These are phyloP conservation scores for Drosophila pseudotalamancana DNA, from an alignment of 2,888 invertebrate genomes.

Conservation along the genomic window DNA sequence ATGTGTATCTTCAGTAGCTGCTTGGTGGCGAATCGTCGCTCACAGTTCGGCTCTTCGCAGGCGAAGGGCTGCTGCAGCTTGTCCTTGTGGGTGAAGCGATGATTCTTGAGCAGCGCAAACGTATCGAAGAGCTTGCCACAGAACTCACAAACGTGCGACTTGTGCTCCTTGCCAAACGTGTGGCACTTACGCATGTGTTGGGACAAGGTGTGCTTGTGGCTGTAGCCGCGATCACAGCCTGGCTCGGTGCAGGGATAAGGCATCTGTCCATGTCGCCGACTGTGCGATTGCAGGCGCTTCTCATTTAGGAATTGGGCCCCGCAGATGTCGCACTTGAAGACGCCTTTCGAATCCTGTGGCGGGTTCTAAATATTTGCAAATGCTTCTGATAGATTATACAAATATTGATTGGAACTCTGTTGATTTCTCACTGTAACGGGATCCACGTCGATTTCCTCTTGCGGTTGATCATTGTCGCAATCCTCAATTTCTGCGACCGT, in stretches of 20 bases:
- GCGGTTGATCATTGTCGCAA: neutral
- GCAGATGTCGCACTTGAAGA: slow-evolving; percentile 63
- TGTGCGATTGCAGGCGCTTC: slow-evolving; percentile 62
- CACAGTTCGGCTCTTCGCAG: slow-evolving; percentile 65
- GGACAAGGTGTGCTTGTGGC: slow-evolving; percentile 69
- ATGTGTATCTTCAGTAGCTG: slow-evolving; percentile 79
- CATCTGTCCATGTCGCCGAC: slow-evolving; percentile 64
- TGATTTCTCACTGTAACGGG: slow-evolving; percentile 7
- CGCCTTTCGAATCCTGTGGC: neutral
- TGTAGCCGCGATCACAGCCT: slow-evolving; percentile 69
- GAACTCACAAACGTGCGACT: slow-evolving; percentile 75
- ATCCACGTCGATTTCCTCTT: neutral
- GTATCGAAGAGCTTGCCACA: slow-evolving; percentile 78
- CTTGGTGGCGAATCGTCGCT: slow-evolving; percentile 67
- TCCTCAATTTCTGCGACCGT: neutral
- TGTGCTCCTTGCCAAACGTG: slow-evolving; percentile 63
- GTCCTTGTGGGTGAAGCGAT: slow-evolving; percentile 74
- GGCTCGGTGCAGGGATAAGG: slow-evolving; percentile 64
- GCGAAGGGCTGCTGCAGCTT: slow-evolving; percentile 63
- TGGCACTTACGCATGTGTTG: slow-evolving; percentile 74
- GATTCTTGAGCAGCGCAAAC: slow-evolving; percentile 65
- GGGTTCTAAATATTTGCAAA: neutral
- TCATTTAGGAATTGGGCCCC: slow-evolving; percentile 53
- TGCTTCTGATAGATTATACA: neutral
- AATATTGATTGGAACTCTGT: neutral